Percentiles rank a stretch among this genome's conserved stretches.
Evolutionary conservation across 2,888 invertebrate species (phyloP).

Genomic region (Notocelia uddmanniana): DNA sequence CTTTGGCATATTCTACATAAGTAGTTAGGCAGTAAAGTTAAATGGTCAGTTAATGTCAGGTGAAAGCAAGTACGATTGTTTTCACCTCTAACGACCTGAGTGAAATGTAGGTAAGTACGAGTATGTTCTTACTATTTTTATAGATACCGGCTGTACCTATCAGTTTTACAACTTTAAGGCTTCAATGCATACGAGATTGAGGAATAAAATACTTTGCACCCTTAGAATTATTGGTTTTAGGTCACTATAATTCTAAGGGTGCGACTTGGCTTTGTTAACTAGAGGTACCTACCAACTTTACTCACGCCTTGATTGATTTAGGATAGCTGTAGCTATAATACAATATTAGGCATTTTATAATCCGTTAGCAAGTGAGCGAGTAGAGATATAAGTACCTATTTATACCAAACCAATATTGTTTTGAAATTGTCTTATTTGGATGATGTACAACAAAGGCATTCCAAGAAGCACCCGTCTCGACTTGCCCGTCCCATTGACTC

Average conservation of each 20-base stretch:
- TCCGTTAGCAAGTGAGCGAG: not conserved
- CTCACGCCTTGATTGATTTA: too few species aligned
- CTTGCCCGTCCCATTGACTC: constrained; percentile 77
- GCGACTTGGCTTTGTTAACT: too few species aligned
- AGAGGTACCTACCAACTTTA: too few species aligned
- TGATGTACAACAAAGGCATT: constrained; percentile 83
- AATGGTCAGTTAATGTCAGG: constrained; percentile 15
- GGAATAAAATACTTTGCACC: too few species aligned
- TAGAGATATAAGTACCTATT: not conserved
- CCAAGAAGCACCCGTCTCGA: constrained; percentile 75
- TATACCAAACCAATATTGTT: constrained; percentile 28
- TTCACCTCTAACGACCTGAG: not conserved
- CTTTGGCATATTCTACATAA: not conserved
- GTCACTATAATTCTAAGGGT: too few species aligned
- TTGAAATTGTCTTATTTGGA: constrained; percentile 79
- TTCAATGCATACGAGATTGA: not conserved
- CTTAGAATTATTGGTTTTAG: too few species aligned
- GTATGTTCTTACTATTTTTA: too few species aligned
- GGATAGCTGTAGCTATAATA: too few species aligned
- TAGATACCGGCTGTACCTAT: not conserved
- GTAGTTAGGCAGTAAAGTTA: constrained; percentile 8
- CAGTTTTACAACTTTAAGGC: not conserved
- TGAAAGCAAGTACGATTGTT: constrained; percentile 45
- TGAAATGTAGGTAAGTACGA: not conserved
- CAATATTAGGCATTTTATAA: too few species aligned